A percentile compares a stretch with the other conserved stretches of the same genome.
These are phyloP conservation scores for Zaprionus ghesquierei DNA, from an alignment of 1,140 invertebrate genomes.

Conservation along the genomic window DNA sequence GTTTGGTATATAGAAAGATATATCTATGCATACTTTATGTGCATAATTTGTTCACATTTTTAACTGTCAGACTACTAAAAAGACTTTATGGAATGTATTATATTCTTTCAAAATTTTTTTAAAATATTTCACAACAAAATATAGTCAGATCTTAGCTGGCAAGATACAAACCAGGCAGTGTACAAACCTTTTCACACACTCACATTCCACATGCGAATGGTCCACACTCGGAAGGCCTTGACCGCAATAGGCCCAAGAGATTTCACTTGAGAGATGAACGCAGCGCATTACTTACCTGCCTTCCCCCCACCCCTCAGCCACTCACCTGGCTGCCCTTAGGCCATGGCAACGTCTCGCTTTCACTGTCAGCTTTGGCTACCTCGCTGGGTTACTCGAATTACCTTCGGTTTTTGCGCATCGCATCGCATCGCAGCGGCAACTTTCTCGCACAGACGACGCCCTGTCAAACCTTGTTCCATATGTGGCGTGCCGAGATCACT, in stretches of 20 bases:
- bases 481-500: constrained; percentile 1
- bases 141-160: too few relatives aligned
- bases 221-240: background rate
- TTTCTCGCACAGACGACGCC: background rate
- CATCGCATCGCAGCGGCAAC: too few relatives aligned
- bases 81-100: too few relatives aligned
- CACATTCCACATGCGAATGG: background rate
- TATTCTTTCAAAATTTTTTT: too few relatives aligned
- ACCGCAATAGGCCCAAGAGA: background rate
- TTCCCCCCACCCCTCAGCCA: background rate
- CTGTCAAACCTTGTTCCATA: background rate
- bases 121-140: too few relatives aligned
- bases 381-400: background rate
- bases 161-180: background rate
- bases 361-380: background rate
- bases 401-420: background rate
- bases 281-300: background rate
- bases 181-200: background rate
- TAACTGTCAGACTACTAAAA: too few relatives aligned
- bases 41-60: too few relatives aligned
- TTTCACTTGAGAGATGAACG: background rate
- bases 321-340: background rate
- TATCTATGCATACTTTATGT: too few relatives aligned
- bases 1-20: background rate
- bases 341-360: background rate